A percentile compares a stretch with the other conserved stretches of the same genome.
Evolutionary conservation across 2,888 invertebrate species (phyloP).

Genomic region (Ellobium chinense): DNA sequence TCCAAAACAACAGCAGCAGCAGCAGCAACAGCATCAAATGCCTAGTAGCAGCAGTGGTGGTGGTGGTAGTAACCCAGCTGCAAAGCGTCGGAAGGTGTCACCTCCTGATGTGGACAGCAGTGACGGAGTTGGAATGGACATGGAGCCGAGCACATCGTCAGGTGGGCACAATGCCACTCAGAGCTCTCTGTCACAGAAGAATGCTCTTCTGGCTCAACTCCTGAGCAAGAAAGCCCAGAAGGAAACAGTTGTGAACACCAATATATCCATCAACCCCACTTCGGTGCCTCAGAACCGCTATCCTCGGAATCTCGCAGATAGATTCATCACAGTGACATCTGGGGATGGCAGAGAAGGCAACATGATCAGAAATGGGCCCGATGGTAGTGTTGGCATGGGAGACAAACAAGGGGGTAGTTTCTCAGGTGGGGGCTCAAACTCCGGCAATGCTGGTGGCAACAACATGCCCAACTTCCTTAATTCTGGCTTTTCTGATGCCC

Average conservation of each 20-base stretch:
- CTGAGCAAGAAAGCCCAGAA: constrained; percentile 66
- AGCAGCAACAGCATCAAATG: constrained; percentile 54
- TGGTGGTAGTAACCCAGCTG: constrained; percentile 26
- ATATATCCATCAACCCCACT: constrained; percentile 56
- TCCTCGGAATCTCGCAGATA: constrained; percentile 72
- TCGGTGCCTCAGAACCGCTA: constrained; percentile 82
- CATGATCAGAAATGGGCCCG: not conserved
- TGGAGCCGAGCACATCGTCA: constrained; percentile 46
- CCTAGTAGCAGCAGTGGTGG: not conserved
- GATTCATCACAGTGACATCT: constrained; percentile 52
- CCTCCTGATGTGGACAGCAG: constrained; percentile 61
- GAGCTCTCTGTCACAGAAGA: constrained; percentile 56
- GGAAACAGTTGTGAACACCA: constrained; percentile 70
- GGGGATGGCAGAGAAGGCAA: not conserved
- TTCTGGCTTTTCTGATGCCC: constrained; percentile 21
- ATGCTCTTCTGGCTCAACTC: constrained; percentile 73
- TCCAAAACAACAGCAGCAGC: constrained; percentile 47
- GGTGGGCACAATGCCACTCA: not conserved
- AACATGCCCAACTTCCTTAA: constrained; percentile 22
- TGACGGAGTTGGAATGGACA: constrained; percentile 55
- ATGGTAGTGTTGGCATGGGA: not conserved
- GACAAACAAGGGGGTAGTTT: not conserved
- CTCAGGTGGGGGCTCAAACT: not conserved
- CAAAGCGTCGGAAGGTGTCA: constrained; percentile 62
- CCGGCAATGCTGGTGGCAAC: not conserved